These are phyloP conservation scores for Akabosia matsudoensis DNA, from an alignment of 1,140 invertebrate genomes.

Conservation along the genomic window DNA sequence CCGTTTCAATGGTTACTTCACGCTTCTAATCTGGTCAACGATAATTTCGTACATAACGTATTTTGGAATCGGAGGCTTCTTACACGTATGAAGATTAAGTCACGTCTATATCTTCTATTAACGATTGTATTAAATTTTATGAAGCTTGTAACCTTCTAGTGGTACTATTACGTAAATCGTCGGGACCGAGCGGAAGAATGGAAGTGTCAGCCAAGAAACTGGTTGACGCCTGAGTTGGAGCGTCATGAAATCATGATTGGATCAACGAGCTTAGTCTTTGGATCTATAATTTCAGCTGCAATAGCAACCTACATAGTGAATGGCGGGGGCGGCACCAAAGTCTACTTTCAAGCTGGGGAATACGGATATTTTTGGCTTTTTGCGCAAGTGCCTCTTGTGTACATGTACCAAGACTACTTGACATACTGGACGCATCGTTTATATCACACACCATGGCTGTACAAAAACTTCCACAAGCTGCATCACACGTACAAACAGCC, in stretches of 20 bases:
- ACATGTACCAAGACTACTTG: slow-evolving; percentile 54
- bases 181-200: slow-evolving; percentile 61
- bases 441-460: slow-evolving; percentile 66
- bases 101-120: too few relatives aligned
- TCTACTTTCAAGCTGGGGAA: slow-evolving; percentile 64
- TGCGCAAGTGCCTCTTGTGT: slow-evolving; percentile 63
- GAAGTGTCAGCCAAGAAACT: slow-evolving; percentile 71
- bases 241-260: slow-evolving; percentile 66
- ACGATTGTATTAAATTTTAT: slow-evolving; percentile 37
- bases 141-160: slow-evolving; percentile 54
- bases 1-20: slow-evolving; percentile 36
- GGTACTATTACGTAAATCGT: slow-evolving; percentile 65
- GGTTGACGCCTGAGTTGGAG: slow-evolving; percentile 63
- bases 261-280: slow-evolving; percentile 58
- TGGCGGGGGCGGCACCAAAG: slow-evolving; percentile 61
- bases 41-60: slow-evolving; percentile 59
- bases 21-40: slow-evolving; percentile 53
- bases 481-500: slow-evolving; percentile 73
- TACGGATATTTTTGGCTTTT: slow-evolving; percentile 65
- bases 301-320: slow-evolving; percentile 65
- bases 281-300: slow-evolving; percentile 57
- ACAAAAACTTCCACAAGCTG: slow-evolving; percentile 69
- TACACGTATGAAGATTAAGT: slow-evolving; percentile 62
- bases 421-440: slow-evolving; percentile 56
- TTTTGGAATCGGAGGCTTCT: slow-evolving; percentile 61